Evolutionary conservation across 2,797 vertebrate species (phyloP).

Genomic region (Coluber constrictor): DNA sequence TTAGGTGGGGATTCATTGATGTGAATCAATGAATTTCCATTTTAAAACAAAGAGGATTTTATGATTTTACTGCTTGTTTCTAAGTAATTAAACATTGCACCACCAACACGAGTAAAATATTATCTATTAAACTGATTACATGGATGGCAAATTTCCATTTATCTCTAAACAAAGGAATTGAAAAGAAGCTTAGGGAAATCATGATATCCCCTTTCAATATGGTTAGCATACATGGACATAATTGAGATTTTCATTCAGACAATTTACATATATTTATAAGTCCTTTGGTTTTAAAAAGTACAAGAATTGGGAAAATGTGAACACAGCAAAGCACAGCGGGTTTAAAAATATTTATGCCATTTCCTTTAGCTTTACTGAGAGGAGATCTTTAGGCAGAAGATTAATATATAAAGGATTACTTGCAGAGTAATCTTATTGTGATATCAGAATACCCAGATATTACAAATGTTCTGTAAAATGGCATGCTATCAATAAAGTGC

Average conservation of each 20-base stretch:
- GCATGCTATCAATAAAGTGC: not conserved
- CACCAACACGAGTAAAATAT: not conserved
- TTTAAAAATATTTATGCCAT: conserved; percentile 12
- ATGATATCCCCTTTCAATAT: not conserved
- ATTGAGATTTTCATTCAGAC: not conserved
- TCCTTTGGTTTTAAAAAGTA: not conserved
- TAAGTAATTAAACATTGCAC: not conserved
- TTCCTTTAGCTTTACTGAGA: conserved; percentile 2
- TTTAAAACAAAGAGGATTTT: not conserved
- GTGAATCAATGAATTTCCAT: not conserved
- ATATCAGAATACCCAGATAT: conserved; percentile 12
- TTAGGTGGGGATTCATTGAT: too few relatives aligned
- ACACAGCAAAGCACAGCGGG: not conserved
- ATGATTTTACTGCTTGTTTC: not conserved
- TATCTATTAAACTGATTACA: conserved; percentile 7
- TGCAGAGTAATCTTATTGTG: conserved; percentile 19
- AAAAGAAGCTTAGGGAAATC: not conserved
- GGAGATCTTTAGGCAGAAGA: not conserved
- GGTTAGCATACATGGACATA: not conserved
- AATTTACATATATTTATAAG: not conserved
- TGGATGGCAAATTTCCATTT: not conserved
- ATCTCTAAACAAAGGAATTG: not conserved
- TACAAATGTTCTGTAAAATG: not conserved
- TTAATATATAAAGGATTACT: conserved; percentile 18
- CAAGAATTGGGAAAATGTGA: not conserved